phyloP scores from a whole-genome alignment of 92 coral and sea anemone species.

The Pocillopora meandrina region DNA sequence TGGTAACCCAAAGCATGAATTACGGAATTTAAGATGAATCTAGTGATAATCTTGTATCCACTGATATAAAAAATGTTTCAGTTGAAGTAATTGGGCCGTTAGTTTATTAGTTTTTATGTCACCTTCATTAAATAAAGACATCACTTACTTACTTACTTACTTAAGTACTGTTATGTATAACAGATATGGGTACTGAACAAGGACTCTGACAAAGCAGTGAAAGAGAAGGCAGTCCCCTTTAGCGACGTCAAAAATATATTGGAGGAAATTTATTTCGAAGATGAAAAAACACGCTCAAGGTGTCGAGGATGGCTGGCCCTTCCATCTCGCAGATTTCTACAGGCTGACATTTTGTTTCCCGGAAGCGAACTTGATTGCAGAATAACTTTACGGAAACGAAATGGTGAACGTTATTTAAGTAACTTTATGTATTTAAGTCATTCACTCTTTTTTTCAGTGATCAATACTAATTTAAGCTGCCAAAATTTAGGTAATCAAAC shows the following conservation, averaged over 20 bases:
- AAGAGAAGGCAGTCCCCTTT: constrained; percentile 13
- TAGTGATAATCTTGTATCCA: too few species aligned
- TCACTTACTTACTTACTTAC: neutral
- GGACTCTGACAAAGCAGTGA: neutral
- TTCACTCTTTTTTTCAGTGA: neutral
- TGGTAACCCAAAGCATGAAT: too few species aligned
- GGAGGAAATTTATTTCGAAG: constrained; percentile 22
- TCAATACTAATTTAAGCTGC: too few species aligned
- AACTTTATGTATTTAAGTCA: too few species aligned
- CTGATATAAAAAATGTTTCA: too few species aligned
- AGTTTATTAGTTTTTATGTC: too few species aligned
- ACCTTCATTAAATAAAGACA: too few species aligned
- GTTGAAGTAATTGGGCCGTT: too few species aligned
- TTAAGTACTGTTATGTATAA: neutral
- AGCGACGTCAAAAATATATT: constrained; percentile 25
- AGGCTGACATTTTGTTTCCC: constrained; percentile 28
- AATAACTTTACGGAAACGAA: neutral
- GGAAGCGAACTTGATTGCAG: constrained; percentile 22
- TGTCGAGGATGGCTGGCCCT: constrained; percentile 26
- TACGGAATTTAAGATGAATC: too few species aligned
- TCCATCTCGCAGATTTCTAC: constrained; percentile 13
- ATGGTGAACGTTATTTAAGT: neutral
- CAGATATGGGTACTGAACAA: constrained; percentile 16
- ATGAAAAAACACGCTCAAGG: constrained; percentile 2
- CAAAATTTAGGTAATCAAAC: too few species aligned